Conservation (phyloP, 2,797 vertebrate genomes). For the Chloroceryle amazona region DNA sequence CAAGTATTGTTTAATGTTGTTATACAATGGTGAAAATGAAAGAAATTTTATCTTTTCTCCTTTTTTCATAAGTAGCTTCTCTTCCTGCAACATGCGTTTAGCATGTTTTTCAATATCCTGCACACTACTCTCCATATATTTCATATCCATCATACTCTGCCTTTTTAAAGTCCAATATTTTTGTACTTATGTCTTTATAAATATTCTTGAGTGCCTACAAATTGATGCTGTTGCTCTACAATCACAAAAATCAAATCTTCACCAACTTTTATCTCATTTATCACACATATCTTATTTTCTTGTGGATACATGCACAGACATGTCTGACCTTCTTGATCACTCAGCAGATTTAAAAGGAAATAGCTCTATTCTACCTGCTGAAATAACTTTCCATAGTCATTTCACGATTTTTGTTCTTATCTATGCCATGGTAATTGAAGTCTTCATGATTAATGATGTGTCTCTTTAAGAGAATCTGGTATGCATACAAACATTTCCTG, state of each 20-base stretch:
- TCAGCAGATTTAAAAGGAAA: slow-evolving; percentile 61
- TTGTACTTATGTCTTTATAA: slow-evolving; percentile 29
- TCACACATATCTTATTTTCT: slow-evolving; percentile 40
- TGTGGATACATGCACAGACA: neutral
- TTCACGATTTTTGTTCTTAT: slow-evolving; percentile 27
- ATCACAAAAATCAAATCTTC: slow-evolving; percentile 50
- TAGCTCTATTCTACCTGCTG: slow-evolving; percentile 32
- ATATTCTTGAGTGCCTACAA: slow-evolving; percentile 47
- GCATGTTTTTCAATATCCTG: neutral
- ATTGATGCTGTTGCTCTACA: slow-evolving; percentile 7
- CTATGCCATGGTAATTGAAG: slow-evolving; percentile 38
- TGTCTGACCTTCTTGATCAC: neutral
- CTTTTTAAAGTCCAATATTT: slow-evolving; percentile 62
- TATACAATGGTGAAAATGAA: neutral
- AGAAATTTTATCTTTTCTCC: neutral
- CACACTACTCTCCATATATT: neutral
- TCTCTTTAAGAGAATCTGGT: slow-evolving; percentile 22
- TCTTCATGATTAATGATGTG: slow-evolving; percentile 61
- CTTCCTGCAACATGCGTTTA: neutral
- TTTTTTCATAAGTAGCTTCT: neutral
- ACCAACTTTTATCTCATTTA: slow-evolving; percentile 42
- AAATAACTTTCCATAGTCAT: slow-evolving; percentile 43
- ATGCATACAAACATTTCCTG: slow-evolving; percentile 27
- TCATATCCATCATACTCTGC: neutral
- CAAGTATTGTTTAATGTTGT: neutral